Percentiles rank a stretch among this genome's conserved stretches.
phyloP scores from a whole-genome alignment of 1,140 invertebrate species.

The Leptoteleia sp. region DNA sequence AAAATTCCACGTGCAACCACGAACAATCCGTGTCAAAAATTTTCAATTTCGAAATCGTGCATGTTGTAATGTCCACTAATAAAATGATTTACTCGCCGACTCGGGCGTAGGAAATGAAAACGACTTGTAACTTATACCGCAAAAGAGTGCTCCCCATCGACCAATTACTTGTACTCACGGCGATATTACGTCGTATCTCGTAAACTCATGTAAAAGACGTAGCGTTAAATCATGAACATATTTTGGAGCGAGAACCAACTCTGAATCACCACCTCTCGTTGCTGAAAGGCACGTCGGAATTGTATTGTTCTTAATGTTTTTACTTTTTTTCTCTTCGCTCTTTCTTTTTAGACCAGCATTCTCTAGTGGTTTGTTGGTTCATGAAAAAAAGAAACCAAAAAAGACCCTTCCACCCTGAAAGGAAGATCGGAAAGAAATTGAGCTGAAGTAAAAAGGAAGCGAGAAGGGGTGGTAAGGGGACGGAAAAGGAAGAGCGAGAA shows the following conservation, averaged over 20 bases:
- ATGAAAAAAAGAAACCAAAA: conserved; percentile 49
- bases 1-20: too few relatives aligned
- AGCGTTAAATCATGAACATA: conserved; percentile 47
- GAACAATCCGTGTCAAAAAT: not conserved
- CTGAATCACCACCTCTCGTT: conserved; percentile 18
- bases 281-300: conserved; percentile 33
- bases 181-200: conserved; percentile 56
- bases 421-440: conserved; percentile 61
- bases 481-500: conserved; percentile 39
- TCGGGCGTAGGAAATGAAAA: conserved; percentile 30
- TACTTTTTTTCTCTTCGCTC: too few relatives aligned
- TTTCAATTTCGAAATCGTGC: not conserved
- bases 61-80: conserved; percentile 13
- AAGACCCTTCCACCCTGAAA: conserved; percentile 47
- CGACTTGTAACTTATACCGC: conserved; percentile 27
- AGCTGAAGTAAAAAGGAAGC: conserved; percentile 33
- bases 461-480: conserved; percentile 19
- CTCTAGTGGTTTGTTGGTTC: conserved; percentile 50
- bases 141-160: conserved; percentile 10
- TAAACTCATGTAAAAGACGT: conserved; percentile 39
- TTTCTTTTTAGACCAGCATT: conserved; percentile 51
- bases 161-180: conserved; percentile 25
- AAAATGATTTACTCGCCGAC: conserved; percentile 43
- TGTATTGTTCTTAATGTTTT: conserved; percentile 56
- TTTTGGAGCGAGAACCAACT: conserved; percentile 29